Percentiles rank a stretch among this genome's conserved stretches.
These are phyloP conservation scores for Ceriagrion tenellum DNA, from an alignment of 2,888 invertebrate genomes.

Conservation along the genomic window DNA sequence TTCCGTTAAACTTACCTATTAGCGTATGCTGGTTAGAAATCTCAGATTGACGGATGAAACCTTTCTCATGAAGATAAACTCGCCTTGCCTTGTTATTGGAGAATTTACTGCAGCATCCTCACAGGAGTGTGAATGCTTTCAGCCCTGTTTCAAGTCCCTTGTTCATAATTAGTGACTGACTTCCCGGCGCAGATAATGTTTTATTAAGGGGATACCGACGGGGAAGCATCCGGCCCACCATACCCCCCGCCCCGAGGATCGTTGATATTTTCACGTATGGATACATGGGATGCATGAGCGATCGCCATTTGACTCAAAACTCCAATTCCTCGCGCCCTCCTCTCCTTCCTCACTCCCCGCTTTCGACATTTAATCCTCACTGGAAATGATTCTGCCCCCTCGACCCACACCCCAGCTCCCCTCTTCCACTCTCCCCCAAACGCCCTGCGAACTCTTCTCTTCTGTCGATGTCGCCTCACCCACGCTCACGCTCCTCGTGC, in stretches of 20 bases:
- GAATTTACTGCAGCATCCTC: background rate
- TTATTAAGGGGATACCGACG: background rate
- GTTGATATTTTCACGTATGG: background rate
- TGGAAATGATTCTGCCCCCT: background rate
- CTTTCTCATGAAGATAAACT: no score
- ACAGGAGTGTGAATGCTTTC: background rate
- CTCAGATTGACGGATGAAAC: no score
- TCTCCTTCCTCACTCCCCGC: background rate
- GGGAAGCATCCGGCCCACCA: background rate
- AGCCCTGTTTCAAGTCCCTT: background rate
- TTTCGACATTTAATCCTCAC: constrained; percentile 19
- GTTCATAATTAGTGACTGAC: background rate
- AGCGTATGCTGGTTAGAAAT: no score
- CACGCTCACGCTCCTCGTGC: background rate
- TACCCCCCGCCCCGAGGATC: background rate
- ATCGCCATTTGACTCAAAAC: background rate
- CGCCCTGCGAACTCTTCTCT: background rate
- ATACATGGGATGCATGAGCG: background rate
- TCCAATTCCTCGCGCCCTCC: background rate
- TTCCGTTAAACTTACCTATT: no score
- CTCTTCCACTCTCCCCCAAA: background rate
- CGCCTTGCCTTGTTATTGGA: background rate
- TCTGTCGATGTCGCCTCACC: background rate
- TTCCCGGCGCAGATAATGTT: background rate
- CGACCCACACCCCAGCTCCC: no score